Percentiles rank a stretch among this genome's conserved stretches.
These are phyloP conservation scores for Collichthys lucidus DNA, from an alignment of 2,113 vertebrate genomes.

Conservation along the genomic window DNA sequence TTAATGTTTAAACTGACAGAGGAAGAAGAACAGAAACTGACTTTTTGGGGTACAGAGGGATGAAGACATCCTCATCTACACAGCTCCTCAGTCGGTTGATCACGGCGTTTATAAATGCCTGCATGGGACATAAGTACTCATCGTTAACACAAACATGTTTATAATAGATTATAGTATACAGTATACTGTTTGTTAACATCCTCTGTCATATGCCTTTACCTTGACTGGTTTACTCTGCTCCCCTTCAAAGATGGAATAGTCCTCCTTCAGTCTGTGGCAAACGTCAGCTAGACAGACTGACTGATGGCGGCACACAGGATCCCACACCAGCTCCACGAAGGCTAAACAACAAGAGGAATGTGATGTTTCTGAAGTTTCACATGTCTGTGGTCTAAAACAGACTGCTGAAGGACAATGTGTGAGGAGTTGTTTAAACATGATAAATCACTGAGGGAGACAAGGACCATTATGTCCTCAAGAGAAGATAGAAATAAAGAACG, in stretches of 20 bases:
- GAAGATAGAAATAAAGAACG: too few species aligned
- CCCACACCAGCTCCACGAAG: conserved; percentile 90
- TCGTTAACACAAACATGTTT: neutral
- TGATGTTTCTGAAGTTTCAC: neutral
- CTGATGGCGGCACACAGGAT: conserved; percentile 90
- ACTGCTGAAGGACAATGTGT: neutral
- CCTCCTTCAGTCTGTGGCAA: conserved; percentile 85
- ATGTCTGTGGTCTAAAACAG: neutral
- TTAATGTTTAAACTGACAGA: conserved; percentile 6
- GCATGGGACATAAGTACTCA: conserved; percentile 47
- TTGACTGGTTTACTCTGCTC: conserved; percentile 86
- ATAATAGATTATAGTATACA: neutral
- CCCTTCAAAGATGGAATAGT: conserved; percentile 81
- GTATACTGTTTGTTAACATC: neutral
- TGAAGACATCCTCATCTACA: conserved; percentile 94
- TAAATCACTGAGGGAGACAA: too few species aligned
- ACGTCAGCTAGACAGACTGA: conserved; percentile 85
- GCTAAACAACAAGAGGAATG: conserved; percentile 68
- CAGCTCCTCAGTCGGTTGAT: conserved; percentile 86
- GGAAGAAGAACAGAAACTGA: conserved; percentile 46
- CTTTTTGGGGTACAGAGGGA: conserved; percentile 90
- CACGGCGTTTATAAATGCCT: conserved; percentile 87
- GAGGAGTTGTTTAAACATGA: too few species aligned
- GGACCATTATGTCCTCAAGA: too few species aligned
- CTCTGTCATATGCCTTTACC: conserved; percentile 75